phyloP scores from a whole-genome alignment of 2,113 vertebrate genomes.

The Hyaena hyaena region DNA sequence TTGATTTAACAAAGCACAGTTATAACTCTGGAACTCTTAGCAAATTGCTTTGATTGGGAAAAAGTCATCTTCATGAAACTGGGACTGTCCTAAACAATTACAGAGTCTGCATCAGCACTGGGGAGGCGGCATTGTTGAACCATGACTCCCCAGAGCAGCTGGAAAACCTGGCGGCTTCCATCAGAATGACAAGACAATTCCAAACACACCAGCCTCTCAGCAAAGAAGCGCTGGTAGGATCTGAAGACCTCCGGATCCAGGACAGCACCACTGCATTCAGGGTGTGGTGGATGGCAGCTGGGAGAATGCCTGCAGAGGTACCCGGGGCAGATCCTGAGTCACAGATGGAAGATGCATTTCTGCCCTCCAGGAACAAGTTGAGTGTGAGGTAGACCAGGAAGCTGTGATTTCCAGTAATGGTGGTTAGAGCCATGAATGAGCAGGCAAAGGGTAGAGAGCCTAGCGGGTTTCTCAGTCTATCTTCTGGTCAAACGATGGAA shows the following conservation, averaged over 20 bases:
- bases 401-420: neutral
- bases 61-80: neutral
- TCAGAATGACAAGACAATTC: neutral
- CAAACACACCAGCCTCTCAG: neutral
- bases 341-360: neutral
- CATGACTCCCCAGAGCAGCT: neutral
- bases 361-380: neutral
- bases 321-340: neutral
- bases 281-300: neutral
- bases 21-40: neutral
- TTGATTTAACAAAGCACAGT: neutral
- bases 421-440: neutral
- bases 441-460: neutral
- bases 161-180: neutral
- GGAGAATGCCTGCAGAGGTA: neutral
- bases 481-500: neutral
- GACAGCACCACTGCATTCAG: neutral
- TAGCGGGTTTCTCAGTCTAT: neutral
- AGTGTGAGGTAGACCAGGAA: neutral
- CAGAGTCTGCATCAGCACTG: fast-evolving
- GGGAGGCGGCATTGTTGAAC: no score
- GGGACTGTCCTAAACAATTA: neutral
- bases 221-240: neutral
- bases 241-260: neutral
- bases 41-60: neutral